Base-by-base conservation (phyloP, 1,140 invertebrate species). In the Maniola jurtina region DNA sequence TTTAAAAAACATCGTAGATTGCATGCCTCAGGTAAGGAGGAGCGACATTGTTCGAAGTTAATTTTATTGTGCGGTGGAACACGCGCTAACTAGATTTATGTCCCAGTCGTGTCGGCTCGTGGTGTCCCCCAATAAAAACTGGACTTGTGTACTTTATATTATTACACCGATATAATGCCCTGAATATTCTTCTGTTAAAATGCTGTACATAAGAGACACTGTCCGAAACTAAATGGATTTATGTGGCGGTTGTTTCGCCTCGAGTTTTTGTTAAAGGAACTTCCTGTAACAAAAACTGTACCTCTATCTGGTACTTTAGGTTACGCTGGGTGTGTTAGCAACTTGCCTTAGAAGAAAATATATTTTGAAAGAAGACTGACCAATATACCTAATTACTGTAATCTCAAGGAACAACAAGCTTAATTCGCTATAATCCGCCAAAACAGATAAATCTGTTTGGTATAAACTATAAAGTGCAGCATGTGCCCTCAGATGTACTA, bases 21-120 rank as follows among this genome's bases (percentile, higher is more conserved):
- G 45, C 57, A 61, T 55, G 45, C 36, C 57, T 5, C 48, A 38
- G 16, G 48, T 64, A 64, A 54, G 59, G 60, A 66, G 36, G 42
- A n/a, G 35, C 65, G 33, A 62, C 65, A 67, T 61, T 67, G 60
- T 67, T 50, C 60, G 15, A 67, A 68, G 61, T 64, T 68, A 68
- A 64, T 68, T 68, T 52, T 47, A 68, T 60, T 70, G 70, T 76
- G 64, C 61, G 65, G 72, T 68, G 54, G 64, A 68, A 68, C 74
- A 74, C 75, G 73, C 63, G 64, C 64, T 40, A 55, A 57, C 61
- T 42, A 57, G 69, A 79, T 76, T 79, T 79, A 79, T 76, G 68
- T 66, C 59, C 60, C 52, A 63, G 57, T 55, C 76, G 73, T 76
- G 76, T 40, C 54, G 66, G 36, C 38, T 47, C 56, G 59, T 38